A percentile compares a stretch with the other conserved stretches of the same genome.
These are phyloP conservation scores for Hiodon alosoides DNA, from an alignment of 2,113 vertebrate species.

Conservation along the genomic window DNA sequence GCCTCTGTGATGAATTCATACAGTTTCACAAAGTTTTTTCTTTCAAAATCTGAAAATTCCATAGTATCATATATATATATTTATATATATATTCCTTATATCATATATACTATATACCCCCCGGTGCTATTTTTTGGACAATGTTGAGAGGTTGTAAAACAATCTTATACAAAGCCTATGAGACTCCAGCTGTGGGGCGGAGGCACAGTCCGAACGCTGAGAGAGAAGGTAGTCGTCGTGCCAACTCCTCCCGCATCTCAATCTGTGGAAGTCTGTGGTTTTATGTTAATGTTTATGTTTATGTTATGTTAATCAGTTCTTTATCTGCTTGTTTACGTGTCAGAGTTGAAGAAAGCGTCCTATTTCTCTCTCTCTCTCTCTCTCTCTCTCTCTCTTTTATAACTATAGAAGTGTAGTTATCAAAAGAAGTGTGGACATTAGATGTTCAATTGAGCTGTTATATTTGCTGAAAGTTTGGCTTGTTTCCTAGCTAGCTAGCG, in stretches of 20 bases:
- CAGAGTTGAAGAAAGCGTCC: not conserved
- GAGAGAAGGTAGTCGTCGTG: not conserved
- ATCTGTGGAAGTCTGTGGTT: constrained; percentile 23
- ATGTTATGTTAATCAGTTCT: constrained; percentile 24
- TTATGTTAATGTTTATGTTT: not conserved
- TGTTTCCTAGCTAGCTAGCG: not conserved
- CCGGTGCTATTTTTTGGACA: not conserved
- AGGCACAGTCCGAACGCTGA: not conserved
- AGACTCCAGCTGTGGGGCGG: constrained; percentile 33
- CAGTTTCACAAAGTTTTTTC: too few species aligned
- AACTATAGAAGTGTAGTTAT: not conserved
- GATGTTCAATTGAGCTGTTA: not conserved
- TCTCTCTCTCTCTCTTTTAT: not conserved
- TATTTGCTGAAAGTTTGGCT: constrained; percentile 5
- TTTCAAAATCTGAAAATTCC: too few species aligned
- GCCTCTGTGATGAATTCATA: too few species aligned
- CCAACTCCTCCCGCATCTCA: constrained; percentile 23
- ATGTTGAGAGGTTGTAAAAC: constrained; percentile 19
- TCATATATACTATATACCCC: too few species aligned
- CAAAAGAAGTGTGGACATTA: not conserved
- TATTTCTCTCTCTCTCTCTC: not conserved
- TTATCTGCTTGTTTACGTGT: constrained; percentile 8
- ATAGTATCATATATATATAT: too few species aligned
- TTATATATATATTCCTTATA: too few species aligned
- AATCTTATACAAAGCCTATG: constrained; percentile 19